These are phyloP conservation scores for Pseudorhiza aurosa DNA, from an alignment of 30 jellyfish, hydroid and myxozoan species.

Conservation along the genomic window DNA sequence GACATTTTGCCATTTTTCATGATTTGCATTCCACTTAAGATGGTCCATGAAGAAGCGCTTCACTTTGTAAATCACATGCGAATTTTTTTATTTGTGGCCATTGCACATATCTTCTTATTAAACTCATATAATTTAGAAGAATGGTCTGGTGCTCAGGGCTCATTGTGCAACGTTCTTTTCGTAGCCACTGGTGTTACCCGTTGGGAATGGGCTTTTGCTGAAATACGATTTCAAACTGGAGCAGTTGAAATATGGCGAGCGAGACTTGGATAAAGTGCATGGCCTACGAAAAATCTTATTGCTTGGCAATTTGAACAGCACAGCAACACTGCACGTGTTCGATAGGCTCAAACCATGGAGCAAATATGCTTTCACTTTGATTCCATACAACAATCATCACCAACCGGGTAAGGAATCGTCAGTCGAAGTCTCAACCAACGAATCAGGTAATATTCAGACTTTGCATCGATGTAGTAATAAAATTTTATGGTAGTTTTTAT, in stretches of 20 bases:
- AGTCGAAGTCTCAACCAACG: constrained; percentile 4
- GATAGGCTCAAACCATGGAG: constrained; percentile 52
- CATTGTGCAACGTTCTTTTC: no score
- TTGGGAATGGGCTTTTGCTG: constrained; percentile 20
- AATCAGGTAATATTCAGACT: constrained; percentile 20
- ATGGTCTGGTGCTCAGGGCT: no score
- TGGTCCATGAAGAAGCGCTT: no score
- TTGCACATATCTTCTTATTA: no score
- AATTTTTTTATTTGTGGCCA: no score
- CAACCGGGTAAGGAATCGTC: not conserved
- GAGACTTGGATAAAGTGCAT: not conserved
- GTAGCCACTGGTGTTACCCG: constrained; percentile 24
- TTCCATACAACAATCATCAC: not conserved
- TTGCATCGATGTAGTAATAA: not conserved
- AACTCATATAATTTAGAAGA: no score
- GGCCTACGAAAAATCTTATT: not conserved
- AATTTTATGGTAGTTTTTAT: not conserved
- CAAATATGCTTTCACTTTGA: not conserved
- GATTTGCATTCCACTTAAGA: no score
- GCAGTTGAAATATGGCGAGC: constrained; percentile 18
- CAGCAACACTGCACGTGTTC: not conserved
- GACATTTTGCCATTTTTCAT: no score
- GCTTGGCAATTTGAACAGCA: not conserved
- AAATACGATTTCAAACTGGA: constrained; percentile 1
- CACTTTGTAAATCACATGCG: no score